Base-by-base conservation (phyloP, 2,797 vertebrate species). In the Etheostoma perlongum region DNA sequence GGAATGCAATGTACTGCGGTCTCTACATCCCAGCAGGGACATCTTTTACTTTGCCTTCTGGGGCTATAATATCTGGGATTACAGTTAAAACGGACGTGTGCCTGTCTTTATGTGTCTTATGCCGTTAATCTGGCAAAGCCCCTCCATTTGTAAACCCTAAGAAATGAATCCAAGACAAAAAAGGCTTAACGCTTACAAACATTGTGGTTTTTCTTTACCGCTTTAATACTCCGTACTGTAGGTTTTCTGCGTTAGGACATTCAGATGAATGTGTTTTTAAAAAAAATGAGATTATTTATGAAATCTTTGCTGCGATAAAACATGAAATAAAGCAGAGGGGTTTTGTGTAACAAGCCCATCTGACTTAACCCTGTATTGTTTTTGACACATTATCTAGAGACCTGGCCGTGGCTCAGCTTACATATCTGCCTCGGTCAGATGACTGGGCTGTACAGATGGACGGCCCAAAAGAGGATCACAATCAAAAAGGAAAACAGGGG, bases 111-210 rank as follows among this genome's bases (percentile, higher is more conserved):
- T 40, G 10, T 40, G 36, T 40, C 36, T 83, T 72, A 74, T 70
- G 46, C 54, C 64, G 47, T 76, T 88, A 89, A 92, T 89, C 87
- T 91, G 76, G 21, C 30, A 86, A 83, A 81, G 85, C 80, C 62
- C 53, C 72, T 86, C 73, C 52, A 5, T 88, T 86, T 73, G 54
- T 78, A 79, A 85, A 76, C 53, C 58, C 71, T 65, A 48, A 67
- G 64, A 79, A 88, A 78, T 76, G 40, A 89, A 88, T 81, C 84
- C 78, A 83, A 80, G 67, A 77, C 66, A 82, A 74, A 60, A 84
- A 81, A 47, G 30, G 66, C 57, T 82, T 71, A 72, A 49, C 68
- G 25, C 51, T 48, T 46, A 53, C n/a, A 61, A 42, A 14, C 33
- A 23, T 27, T 63, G 61, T 47, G 16, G 15, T 60, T 8, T 49